phyloP scores from a whole-genome alignment of 1,140 invertebrate genomes.

The Phymorhynchus buccinoides region DNA sequence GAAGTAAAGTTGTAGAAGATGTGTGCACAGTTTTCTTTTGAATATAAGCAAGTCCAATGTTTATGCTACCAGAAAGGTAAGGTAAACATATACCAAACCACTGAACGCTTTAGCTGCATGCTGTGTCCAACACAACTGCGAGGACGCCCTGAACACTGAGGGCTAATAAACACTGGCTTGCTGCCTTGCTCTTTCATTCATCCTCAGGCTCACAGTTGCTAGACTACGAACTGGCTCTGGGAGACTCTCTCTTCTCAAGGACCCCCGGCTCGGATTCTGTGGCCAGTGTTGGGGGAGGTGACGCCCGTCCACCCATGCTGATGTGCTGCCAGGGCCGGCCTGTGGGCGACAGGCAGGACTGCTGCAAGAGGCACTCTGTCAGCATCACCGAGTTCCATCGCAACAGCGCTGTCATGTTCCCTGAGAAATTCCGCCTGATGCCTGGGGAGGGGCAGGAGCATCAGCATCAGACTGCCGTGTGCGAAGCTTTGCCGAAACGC shows the following conservation, averaged over 20 bases:
- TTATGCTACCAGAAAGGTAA: too few relatives aligned
- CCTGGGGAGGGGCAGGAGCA: conserved; percentile 62
- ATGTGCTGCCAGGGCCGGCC: conserved; percentile 43
- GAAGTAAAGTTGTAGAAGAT: too few relatives aligned
- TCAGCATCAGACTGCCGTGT: conserved; percentile 59
- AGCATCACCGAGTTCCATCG: conserved; percentile 65
- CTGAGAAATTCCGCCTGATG: conserved; percentile 54
- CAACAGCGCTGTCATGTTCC: conserved; percentile 48
- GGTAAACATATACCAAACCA: too few relatives aligned
- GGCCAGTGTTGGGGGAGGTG: background rate
- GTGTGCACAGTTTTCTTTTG: too few relatives aligned
- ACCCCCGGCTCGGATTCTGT: background rate
- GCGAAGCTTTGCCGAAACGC: conserved; percentile 64
- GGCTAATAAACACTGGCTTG: background rate
- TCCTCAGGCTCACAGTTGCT: conserved; percentile 32
- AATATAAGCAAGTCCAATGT: too few relatives aligned
- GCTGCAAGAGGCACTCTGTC: conserved; percentile 65
- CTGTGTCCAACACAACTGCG: too few relatives aligned
- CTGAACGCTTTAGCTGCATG: too few relatives aligned
- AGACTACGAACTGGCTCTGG: conserved; percentile 10
- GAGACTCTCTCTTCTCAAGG: background rate
- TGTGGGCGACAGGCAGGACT: conserved; percentile 46
- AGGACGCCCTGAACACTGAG: background rate
- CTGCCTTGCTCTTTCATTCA: background rate
- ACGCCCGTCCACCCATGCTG: conserved; percentile 25